Evolutionary conservation across 2,888 invertebrate species (phyloP).

Genomic region (Pachliopta kotzebuea): DNA sequence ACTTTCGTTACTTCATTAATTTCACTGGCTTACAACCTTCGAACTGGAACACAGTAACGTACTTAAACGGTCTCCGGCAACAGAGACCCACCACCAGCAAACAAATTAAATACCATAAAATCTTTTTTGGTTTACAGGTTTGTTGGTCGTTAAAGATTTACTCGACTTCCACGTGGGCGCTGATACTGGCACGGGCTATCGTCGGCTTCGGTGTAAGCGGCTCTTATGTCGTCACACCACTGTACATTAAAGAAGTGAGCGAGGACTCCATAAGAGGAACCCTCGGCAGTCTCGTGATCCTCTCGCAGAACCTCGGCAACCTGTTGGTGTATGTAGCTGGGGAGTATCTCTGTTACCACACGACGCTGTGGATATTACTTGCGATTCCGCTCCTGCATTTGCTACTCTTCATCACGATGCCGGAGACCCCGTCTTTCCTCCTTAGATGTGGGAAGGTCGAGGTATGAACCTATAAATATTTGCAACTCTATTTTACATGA

Average conservation of each 20-base stretch:
- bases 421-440: constrained; percentile 70
- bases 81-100: too few species aligned
- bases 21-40: too few species aligned
- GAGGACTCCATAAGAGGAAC: constrained; percentile 69
- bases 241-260: constrained; percentile 73
- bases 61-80: too few species aligned
- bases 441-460: constrained; percentile 67
- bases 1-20: too few species aligned
- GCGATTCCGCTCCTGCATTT: constrained; percentile 65
- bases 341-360: constrained; percentile 64
- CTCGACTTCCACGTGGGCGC: constrained; percentile 67
- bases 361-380: constrained; percentile 64
- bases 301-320: constrained; percentile 70
- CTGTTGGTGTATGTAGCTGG: constrained; percentile 64
- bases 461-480: constrained; percentile 42
- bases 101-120: too few species aligned
- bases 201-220: constrained; percentile 68
- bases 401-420: constrained; percentile 64
- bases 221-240: constrained; percentile 68
- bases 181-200: constrained; percentile 65
- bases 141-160: constrained; percentile 69
- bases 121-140: constrained; percentile 41
- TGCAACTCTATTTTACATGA: too few species aligned
- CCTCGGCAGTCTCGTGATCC: constrained; percentile 63
- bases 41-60: too few species aligned